Percentiles rank a stretch among this genome's conserved stretches.
These are phyloP conservation scores for Drosophila suboccidentalis DNA, from an alignment of 2,888 invertebrate genomes.

Conservation along the genomic window DNA sequence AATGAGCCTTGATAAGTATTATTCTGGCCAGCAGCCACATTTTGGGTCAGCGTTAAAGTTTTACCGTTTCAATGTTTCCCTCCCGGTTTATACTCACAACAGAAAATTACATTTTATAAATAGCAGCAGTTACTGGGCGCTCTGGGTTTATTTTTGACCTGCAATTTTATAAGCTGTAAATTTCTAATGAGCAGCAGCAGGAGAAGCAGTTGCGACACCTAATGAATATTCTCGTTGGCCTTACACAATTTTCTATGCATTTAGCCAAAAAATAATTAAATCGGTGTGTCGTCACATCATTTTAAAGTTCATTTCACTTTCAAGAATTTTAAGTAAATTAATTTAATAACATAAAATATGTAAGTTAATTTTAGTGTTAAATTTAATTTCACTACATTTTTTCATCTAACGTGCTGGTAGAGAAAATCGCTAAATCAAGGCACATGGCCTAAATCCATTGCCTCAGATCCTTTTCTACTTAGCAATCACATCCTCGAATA, in stretches of 20 bases:
- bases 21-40: slow-evolving; percentile 46
- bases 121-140: slow-evolving; percentile 37
- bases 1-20: slow-evolving; percentile 57
- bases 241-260: slow-evolving; percentile 57
- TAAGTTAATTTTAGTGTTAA: too few relatives aligned
- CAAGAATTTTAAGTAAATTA: not conserved
- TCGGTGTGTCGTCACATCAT: not conserved
- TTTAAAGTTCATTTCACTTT: slow-evolving; percentile 13
- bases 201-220: slow-evolving; percentile 20
- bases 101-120: slow-evolving; percentile 62
- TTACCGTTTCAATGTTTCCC: slow-evolving; percentile 28
- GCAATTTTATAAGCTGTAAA: slow-evolving; percentile 62
- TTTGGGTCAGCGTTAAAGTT: slow-evolving; percentile 73
- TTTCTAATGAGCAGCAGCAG: slow-evolving; percentile 66
- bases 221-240: slow-evolving; percentile 63
- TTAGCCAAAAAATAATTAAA: slow-evolving; percentile 67
- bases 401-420: too few relatives aligned
- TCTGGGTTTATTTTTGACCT: slow-evolving; percentile 45
- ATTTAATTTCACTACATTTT: too few relatives aligned
- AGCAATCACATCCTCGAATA: slow-evolving; percentile 22
- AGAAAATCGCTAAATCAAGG: too few relatives aligned
- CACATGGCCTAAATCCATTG: too few relatives aligned
- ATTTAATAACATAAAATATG: not conserved
- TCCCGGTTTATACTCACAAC: slow-evolving; percentile 21
- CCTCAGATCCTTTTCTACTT: too few relatives aligned